These are phyloP conservation scores for Bicyclus anynana DNA, from an alignment of 1,140 invertebrate species.

Conservation along the genomic window DNA sequence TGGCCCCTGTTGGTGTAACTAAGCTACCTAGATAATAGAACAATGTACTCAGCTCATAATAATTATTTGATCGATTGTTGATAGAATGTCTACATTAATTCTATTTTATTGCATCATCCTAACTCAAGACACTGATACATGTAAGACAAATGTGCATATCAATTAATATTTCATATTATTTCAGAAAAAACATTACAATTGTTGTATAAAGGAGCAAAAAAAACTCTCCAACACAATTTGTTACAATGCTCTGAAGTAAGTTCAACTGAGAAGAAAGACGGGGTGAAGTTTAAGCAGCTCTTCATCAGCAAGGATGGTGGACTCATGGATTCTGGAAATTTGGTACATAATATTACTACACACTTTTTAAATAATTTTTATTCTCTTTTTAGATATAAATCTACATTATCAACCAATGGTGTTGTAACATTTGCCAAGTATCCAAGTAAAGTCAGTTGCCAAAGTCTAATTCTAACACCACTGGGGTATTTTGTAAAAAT, in stretches of 20 bases:
- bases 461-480: too few species aligned
- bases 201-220: slow-evolving; percentile 58
- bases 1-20: too few species aligned
- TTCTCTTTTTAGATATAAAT: too few species aligned
- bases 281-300: slow-evolving; percentile 48
- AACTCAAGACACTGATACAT: not conserved
- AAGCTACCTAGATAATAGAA: too few species aligned
- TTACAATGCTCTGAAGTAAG: slow-evolving; percentile 13
- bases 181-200: slow-evolving; percentile 59
- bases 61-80: too few species aligned
- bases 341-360: slow-evolving; percentile 31
- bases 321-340: slow-evolving; percentile 38
- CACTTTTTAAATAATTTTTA: not conserved
- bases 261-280: slow-evolving; percentile 32
- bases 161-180: too few species aligned
- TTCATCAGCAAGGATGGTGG: slow-evolving; percentile 51
- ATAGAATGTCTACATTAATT: not conserved
- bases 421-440: too few species aligned
- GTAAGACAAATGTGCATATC: slow-evolving; percentile 4
- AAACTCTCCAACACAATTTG: slow-evolving; percentile 19
- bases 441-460: too few species aligned
- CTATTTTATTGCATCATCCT: not conserved
- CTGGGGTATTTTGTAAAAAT: too few species aligned
- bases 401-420: too few species aligned
- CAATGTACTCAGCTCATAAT: too few species aligned